Percentiles rank a stretch among this genome's conserved stretches.
phyloP scores from a whole-genome alignment of 2,797 vertebrate species.

The Lepus oiostolus region DNA sequence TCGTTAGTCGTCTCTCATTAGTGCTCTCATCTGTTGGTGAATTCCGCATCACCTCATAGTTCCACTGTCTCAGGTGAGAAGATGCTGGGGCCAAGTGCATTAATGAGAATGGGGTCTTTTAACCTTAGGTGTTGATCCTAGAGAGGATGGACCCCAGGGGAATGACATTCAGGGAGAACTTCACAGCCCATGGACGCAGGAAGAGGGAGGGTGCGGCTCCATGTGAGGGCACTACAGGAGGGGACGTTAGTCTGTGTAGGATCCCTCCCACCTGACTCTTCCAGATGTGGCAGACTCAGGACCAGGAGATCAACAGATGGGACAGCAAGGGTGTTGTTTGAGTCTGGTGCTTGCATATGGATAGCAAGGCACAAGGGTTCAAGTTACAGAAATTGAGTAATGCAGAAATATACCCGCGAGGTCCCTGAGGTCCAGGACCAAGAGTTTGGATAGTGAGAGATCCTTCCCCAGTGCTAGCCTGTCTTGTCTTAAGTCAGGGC shows the following conservation, averaged over 20 bases:
- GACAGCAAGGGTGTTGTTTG: neutral
- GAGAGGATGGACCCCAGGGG: neutral
- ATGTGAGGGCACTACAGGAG: accelerated
- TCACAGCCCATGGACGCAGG: accelerated
- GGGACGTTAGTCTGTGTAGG: neutral
- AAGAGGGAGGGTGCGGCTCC: neutral
- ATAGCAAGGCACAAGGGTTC: neutral
- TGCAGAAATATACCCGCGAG: neutral
- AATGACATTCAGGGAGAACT: neutral
- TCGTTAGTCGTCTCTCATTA: neutral
- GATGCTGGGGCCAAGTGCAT: neutral
- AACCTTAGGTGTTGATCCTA: neutral
- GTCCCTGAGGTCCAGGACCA: too few relatives aligned
- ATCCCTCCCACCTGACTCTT: accelerated
- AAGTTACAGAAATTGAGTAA: neutral
- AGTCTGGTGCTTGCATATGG: neutral
- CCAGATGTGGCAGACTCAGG: accelerated
- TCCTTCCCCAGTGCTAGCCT: neutral
- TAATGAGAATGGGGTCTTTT: neutral
- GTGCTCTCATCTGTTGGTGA: too few relatives aligned
- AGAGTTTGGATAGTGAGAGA: accelerated
- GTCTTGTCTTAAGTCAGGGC: neutral
- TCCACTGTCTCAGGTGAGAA: neutral
- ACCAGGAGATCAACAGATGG: accelerated
- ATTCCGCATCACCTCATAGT: neutral